phyloP scores from a whole-genome alignment of 2,888 invertebrate genomes.

The Arctia plantaginis region DNA sequence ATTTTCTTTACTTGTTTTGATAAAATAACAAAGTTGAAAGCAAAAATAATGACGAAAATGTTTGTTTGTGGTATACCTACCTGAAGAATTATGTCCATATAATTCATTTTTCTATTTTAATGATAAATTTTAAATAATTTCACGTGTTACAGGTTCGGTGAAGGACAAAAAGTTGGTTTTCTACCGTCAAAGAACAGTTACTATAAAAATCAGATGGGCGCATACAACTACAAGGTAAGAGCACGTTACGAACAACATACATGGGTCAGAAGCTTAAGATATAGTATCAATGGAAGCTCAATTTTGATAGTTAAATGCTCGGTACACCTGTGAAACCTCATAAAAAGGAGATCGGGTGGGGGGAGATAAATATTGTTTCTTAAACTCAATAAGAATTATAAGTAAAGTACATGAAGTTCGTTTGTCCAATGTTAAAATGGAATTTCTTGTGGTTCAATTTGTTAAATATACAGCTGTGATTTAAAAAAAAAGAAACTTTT shows the following conservation, averaged over 20 bases:
- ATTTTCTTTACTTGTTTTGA: background rate
- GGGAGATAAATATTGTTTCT: too few species aligned
- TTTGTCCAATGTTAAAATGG: too few species aligned
- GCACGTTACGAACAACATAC: background rate
- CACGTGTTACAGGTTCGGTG: constrained; percentile 84
- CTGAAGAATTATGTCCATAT: too few species aligned
- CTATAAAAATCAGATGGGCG: constrained; percentile 86
- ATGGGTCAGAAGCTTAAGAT: background rate
- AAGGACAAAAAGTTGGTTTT: constrained; percentile 88
- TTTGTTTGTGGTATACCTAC: background rate
- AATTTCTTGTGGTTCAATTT: too few species aligned
- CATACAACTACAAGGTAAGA: constrained; percentile 88
- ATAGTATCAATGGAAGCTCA: too few species aligned
- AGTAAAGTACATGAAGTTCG: too few species aligned
- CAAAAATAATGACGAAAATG: background rate
- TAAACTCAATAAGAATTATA: too few species aligned
- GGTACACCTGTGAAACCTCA: background rate
- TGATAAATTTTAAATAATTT: background rate
- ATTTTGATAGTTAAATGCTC: background rate
- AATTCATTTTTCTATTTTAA: too few species aligned
- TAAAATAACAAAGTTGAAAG: background rate
- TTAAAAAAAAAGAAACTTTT: too few species aligned
- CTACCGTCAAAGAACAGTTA: constrained; percentile 87
- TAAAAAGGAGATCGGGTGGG: too few species aligned
- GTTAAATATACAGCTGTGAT: too few species aligned